Evolutionary conservation across 30 jellyfish, hydroid and myxozoan species (phyloP).

Genomic region (Pelagia noctiluca): DNA sequence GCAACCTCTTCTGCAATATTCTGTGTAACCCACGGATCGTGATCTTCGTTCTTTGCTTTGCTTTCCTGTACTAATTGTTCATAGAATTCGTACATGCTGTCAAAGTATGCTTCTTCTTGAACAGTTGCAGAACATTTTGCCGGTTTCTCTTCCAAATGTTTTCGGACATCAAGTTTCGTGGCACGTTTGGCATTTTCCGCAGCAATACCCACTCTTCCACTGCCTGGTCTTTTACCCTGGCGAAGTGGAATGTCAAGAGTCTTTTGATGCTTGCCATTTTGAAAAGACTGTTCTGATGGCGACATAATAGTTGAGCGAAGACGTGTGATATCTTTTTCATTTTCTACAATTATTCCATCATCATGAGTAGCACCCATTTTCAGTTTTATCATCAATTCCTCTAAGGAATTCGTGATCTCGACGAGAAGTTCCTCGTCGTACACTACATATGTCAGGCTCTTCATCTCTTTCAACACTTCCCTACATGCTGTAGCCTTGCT

Average conservation of each 20-base stretch:
- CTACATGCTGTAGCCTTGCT: slow-evolving; percentile 47
- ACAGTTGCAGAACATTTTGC: too few relatives aligned
- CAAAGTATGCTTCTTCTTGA: too few relatives aligned
- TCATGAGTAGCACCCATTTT: slow-evolving; percentile 29
- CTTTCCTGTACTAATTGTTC: too few relatives aligned
- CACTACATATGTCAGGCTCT: too few relatives aligned
- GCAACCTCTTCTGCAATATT: neutral
- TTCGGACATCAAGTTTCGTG: neutral
- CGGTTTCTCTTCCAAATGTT: neutral
- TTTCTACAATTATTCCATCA: slow-evolving; percentile 15
- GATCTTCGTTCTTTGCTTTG: too few relatives aligned
- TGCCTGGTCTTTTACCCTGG: slow-evolving; percentile 4
- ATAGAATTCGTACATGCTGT: too few relatives aligned
- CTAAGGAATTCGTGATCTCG: slow-evolving; percentile 1
- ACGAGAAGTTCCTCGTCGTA: slow-evolving; percentile 23
- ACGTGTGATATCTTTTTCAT: slow-evolving; percentile 33
- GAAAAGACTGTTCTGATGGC: slow-evolving; percentile 15
- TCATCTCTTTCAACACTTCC: slow-evolving; percentile 30
- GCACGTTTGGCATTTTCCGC: slow-evolving; percentile 14
- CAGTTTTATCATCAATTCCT: slow-evolving; percentile 7
- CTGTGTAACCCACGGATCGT: too few relatives aligned
- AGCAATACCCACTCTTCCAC: slow-evolving; percentile 2
- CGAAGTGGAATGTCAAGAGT: slow-evolving; percentile 16
- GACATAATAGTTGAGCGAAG: slow-evolving; percentile 10
- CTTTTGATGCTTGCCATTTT: neutral